Base-by-base conservation (phyloP, 2,113 vertebrate genomes). In the Ceyx margarethae region DNA sequence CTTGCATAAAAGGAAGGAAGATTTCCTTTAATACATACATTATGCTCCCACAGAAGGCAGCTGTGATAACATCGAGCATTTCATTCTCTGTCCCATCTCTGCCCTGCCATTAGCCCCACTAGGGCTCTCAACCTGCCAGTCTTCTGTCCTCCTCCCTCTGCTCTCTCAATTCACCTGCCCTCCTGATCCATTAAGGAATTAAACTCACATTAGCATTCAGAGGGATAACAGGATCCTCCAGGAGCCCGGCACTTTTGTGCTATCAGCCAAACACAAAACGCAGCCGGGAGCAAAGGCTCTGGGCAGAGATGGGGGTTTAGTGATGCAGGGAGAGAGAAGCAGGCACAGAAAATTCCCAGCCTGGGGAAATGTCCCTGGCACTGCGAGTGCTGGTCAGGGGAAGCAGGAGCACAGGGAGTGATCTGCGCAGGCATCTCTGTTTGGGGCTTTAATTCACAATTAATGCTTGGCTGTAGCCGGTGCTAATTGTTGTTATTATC, bases 181-280 rank as follows among this genome's bases (percentile, higher is more conserved):
- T 71, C 40, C 1, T 26, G 43, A 53, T 60, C 56, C 54, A 2
- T 11, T 9, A 43, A 18, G 61, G 76, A 65, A 72, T 28, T 4
- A 26, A 77, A 46, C 4, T 60, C 26, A 3, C 6, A 66, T 82
- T 79, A 66, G 4, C 25, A 78, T 91, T 87, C 42, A 0, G 4
- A 0, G 56, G 29, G 14, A 6, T 3, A 48, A 6, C 0, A 11
- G 66, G 35, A 37, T 28, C 51, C 1, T 1, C 17, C 65, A 17
- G 77, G 28, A 72, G 69, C 54, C 6, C 5, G 9, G 26, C 58
- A 2, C 45, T 10, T 73, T 18, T 6, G 80, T 18, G 82, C 67
- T 33, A 3, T 35, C 79, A 42, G 90, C 68, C 5, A 5, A 21
- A 7, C 6, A 7, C 64, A 13, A 5, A 58, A 28, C 0, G 13